These are phyloP conservation scores for Muscidifurax raptorellus DNA, from an alignment of 1,140 invertebrate genomes.

Conservation along the genomic window DNA sequence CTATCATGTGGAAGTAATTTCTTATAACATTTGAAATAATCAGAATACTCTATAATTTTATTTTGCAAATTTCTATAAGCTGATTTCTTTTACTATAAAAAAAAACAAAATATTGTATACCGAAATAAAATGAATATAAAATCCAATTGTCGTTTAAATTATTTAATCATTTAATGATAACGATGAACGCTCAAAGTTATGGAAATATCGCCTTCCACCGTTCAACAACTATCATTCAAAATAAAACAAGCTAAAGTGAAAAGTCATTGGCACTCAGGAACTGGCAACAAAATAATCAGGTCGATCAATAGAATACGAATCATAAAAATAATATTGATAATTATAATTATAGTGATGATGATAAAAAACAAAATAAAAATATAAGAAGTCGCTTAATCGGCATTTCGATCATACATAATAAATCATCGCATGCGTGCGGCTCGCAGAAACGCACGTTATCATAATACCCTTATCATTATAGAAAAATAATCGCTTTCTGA, in stretches of 20 bases:
- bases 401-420: slow-evolving; percentile 44
- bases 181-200: not conserved
- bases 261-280: slow-evolving; percentile 53
- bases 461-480: slow-evolving; percentile 50
- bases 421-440: slow-evolving; percentile 33
- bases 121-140: not conserved
- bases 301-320: slow-evolving; percentile 47
- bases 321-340: slow-evolving; percentile 34
- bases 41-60: not conserved
- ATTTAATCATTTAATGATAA: slow-evolving; percentile 12
- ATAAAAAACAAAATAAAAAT: slow-evolving; percentile 43
- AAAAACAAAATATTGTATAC: too few species aligned
- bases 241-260: slow-evolving; percentile 41
- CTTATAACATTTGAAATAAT: not conserved
- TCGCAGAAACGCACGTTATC: slow-evolving; percentile 31
- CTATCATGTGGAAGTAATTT: slow-evolving; percentile 11
- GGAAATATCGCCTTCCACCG: slow-evolving; percentile 15
- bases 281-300: slow-evolving; percentile 52
- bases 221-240: slow-evolving; percentile 42
- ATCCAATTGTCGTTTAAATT: slow-evolving; percentile 2
- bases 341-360: slow-evolving; percentile 32
- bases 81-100: not conserved
- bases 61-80: too few species aligned
- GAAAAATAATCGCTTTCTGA: slow-evolving; percentile 50
- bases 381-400: slow-evolving; percentile 46